Conservation (phyloP, 2,888 invertebrate genomes). For the Caradrina kadenii region DNA sequence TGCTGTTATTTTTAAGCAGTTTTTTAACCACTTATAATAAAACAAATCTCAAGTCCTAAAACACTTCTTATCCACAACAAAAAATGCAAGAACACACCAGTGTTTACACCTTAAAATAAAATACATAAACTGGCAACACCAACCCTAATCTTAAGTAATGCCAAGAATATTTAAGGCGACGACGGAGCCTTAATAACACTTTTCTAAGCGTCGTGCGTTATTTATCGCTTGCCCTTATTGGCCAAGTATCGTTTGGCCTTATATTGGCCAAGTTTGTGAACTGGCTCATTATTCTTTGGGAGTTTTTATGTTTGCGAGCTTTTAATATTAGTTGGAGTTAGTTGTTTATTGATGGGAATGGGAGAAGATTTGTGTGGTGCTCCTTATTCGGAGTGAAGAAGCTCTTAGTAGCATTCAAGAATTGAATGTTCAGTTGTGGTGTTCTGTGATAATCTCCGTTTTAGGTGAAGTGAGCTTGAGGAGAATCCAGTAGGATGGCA, state of each 20-base stretch:
- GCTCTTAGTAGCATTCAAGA: too few relatives aligned
- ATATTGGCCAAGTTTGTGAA: slow-evolving; percentile 53
- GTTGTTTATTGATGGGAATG: slow-evolving; percentile 49
- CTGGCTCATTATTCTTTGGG: slow-evolving; percentile 61
- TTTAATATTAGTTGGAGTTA: slow-evolving; percentile 57
- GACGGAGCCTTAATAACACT: slow-evolving; percentile 63
- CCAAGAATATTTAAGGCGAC: slow-evolving; percentile 67
- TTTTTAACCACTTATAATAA: background rate
- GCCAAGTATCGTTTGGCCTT: slow-evolving; percentile 52
- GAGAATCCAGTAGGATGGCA: too few relatives aligned
- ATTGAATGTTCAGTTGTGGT: too few relatives aligned
- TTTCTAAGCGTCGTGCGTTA: slow-evolving; percentile 65
- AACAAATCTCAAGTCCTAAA: slow-evolving; percentile 3
- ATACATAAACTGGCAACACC: slow-evolving; percentile 33
- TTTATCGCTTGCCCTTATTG: slow-evolving; percentile 57
- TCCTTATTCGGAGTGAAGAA: too few relatives aligned
- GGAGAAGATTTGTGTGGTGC: slow-evolving; percentile 36
- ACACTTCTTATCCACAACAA: background rate
- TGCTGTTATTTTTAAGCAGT: background rate
- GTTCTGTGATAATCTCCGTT: too few relatives aligned
- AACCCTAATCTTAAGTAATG: slow-evolving; percentile 64
- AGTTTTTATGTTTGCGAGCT: slow-evolving; percentile 63
- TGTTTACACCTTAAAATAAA: slow-evolving; percentile 12
- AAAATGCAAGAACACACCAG: slow-evolving; percentile 8
- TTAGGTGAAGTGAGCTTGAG: too few relatives aligned